Base-by-base conservation (phyloP, 1,140 invertebrate species). In the Papilio polyxenes region DNA sequence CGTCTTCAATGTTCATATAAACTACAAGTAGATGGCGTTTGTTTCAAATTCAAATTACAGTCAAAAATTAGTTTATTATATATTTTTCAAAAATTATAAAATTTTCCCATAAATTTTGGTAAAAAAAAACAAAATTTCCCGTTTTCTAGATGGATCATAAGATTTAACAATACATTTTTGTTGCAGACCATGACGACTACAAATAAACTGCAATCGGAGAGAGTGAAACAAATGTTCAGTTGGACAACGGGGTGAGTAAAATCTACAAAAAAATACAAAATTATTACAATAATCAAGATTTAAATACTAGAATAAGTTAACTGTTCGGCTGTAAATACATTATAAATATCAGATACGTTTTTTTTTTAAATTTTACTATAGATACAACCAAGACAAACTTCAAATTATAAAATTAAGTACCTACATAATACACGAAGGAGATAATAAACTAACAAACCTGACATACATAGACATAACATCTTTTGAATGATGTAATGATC, bases 221-320 rank as follows among this genome's bases (percentile, higher is more conserved):
- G 89, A 80, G 90, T 94, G 81, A 93, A 90, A 82, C 90, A 91
- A 78, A 94, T 94, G 92, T 94, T 94, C 51, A 94, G 92, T 85
- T 94, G 92, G 92, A 94, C 92, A 56, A 92, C 91, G 48, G 92
- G 87, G 92, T 94, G 40, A 91, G 91, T 90, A 10, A 7, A 23
- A 65, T 59, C 72, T 44, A 44, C 40, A 3, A 1, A 7, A 4
- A 44, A 9, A 17, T 82, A 53, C 3, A 44, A 75, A 49, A 75
- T 40, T n/a, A n/a, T n/a, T 7, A 75, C n/a, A 48, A 5, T 8
- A 44, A 17, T 75, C 0, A 75, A n/a, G 74, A 74, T 37, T 74
- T 23, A 20, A 7, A 62, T 3, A 3, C 1, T 59, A 9, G n/a
- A 62, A 62, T 10, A 23, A 23, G n/a, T n/a, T 3, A 62, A 62